These are phyloP conservation scores for Caenorhabditis auriculariae DNA, from an alignment of 2,888 invertebrate species.

Conservation along the genomic window DNA sequence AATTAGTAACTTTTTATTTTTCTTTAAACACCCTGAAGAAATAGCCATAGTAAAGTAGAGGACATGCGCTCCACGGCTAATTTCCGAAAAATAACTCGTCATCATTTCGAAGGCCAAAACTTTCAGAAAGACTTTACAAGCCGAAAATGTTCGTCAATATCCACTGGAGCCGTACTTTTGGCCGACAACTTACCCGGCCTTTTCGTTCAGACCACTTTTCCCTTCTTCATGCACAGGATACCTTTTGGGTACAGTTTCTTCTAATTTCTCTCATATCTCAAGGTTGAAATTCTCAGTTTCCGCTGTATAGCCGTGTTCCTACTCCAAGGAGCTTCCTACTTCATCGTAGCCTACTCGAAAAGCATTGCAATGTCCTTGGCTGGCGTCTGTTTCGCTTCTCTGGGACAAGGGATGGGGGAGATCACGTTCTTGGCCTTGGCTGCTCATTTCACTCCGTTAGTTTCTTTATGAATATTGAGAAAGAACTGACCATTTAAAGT, in stretches of 20 bases:
- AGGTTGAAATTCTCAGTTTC: constrained; percentile 29
- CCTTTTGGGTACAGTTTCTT: constrained; percentile 64
- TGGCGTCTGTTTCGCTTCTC: constrained; percentile 75
- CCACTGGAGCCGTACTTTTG: constrained; percentile 72
- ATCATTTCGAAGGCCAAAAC: too few species aligned
- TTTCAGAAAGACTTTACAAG: constrained; percentile 14
- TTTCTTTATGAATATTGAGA: too few species aligned
- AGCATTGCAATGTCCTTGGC: constrained; percentile 38
- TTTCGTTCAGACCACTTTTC: constrained; percentile 74
- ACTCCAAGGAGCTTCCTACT: constrained; percentile 49
- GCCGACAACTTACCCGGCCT: constrained; percentile 79
- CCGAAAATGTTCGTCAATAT: constrained; percentile 24
- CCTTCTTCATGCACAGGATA: constrained; percentile 70
- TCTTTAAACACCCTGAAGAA: too few species aligned
- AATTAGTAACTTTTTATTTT: too few species aligned
- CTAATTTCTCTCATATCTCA: not conserved
- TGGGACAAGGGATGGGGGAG: constrained; percentile 79
- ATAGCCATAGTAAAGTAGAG: too few species aligned
- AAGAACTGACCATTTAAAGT: too few species aligned
- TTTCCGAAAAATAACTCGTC: too few species aligned
- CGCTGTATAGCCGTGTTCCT: constrained; percentile 45
- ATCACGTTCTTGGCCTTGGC: constrained; percentile 77
- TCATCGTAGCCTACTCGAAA: constrained; percentile 55
- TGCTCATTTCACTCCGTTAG: constrained; percentile 72
- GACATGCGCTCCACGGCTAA: too few species aligned